phyloP scores from a whole-genome alignment of 2,113 vertebrate species.

The Nannospalax galili region DNA sequence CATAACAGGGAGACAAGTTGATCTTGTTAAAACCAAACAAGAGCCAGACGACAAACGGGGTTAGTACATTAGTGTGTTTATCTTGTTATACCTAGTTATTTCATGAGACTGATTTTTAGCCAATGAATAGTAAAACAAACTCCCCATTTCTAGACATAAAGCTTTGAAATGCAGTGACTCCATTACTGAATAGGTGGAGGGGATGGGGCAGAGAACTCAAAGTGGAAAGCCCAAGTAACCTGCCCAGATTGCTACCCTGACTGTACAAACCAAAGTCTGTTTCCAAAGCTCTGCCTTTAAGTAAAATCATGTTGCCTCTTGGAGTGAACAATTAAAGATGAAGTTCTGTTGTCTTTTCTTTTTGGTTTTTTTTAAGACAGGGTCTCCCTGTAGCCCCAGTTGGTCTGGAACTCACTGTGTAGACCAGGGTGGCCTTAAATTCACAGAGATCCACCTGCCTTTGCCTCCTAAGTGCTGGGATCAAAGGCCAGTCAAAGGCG shows the following conservation, averaged over 20 bases:
- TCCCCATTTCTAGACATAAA: not conserved
- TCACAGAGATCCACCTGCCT: too few relatives aligned
- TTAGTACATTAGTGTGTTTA: constrained; percentile 75
- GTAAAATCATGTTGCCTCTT: not conserved
- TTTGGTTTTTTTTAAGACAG: too few relatives aligned
- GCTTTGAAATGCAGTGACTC: not conserved
- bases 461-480: too few relatives aligned
- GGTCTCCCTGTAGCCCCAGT: too few relatives aligned
- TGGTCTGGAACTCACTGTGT: too few relatives aligned
- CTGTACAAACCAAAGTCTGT: not conserved
- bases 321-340: not conserved
- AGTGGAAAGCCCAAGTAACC: not conserved
- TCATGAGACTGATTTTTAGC: not conserved
- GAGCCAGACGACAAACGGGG: constrained; percentile 97
- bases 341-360: too few relatives aligned
- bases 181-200: not conserved
- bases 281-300: not conserved
- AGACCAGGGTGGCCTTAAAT: too few relatives aligned
- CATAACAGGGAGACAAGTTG: constrained; percentile 95
- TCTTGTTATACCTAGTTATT: not conserved
- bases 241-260: not conserved
- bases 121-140: constrained; percentile 6
- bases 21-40: constrained; percentile 94
- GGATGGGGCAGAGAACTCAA: not conserved
- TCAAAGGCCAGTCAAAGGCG: too few relatives aligned